Evolutionary conservation across 1,140 invertebrate genomes (phyloP), one percentile per base, ranked within the genome.

Genomic region (Andricus grossulariae): DNA sequence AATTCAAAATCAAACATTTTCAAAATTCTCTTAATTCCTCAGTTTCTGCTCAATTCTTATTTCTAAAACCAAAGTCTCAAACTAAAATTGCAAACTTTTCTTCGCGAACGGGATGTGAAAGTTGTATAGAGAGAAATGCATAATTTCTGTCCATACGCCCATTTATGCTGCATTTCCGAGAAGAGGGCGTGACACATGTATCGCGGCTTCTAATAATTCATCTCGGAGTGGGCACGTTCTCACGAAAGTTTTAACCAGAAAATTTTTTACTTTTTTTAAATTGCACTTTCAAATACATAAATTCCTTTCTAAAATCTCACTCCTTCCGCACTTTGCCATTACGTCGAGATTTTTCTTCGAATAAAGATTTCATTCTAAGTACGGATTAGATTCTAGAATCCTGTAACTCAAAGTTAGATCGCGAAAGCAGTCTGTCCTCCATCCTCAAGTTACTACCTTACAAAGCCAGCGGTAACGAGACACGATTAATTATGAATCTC

Each of bases 401-500:
- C 6, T 19, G 49, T 54, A 52, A n/a, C 21, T 60, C 57, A 66
- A 77, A 79, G 57, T 54, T 76, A 79, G 75, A 80, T 81, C 74
- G 79, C 66, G 19, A 73, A 81, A 82, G 80, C 77, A 81, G 81
- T 80, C 81, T 79, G 79, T 80, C 83, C 75, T 75, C 51, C n/a
- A 52, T 78, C 51, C 50, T 75, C 54, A 72, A 74, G 73, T 78
- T 81, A 72, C 49, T 52, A 74, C 72, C 79, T 55, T 77, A 78
- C 51, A 19, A 73, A 77, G 73, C 73, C 66, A 70, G 21, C 50
- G 76, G 79, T 77, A 75, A 70, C 78, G 77, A 70, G 51, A 50
- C 57, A 73, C 76, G 80, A 86, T 89, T 85, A 86, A 90, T 88
- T 88, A 87, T 80, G 80, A 88, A 86, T 86, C 80, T 77, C 81